These are phyloP conservation scores for Didymodactylos carnosus DNA, from an alignment of 2,888 invertebrate species.

Conservation along the genomic window DNA sequence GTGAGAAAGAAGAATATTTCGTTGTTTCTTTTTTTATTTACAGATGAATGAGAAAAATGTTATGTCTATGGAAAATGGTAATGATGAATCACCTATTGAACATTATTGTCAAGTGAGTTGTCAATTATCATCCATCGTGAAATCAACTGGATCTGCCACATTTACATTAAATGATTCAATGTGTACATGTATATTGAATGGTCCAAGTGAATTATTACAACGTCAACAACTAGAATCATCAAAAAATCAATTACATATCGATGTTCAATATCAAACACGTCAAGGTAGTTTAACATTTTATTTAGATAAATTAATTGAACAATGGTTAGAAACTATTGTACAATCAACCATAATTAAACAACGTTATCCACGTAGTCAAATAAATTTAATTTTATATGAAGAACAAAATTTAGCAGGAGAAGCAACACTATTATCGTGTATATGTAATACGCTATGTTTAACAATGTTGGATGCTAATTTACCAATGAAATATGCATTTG, in stretches of 20 bases:
- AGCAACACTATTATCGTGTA: conserved; percentile 41
- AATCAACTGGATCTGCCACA: background rate
- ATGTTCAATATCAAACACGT: background rate
- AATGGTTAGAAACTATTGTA: background rate
- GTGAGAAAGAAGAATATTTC: too few relatives aligned
- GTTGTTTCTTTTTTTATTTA: background rate
- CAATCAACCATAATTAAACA: conserved; percentile 43
- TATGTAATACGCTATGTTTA: conserved; percentile 60
- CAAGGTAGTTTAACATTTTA: background rate
- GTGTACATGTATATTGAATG: background rate
- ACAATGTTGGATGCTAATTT: conserved; percentile 62
- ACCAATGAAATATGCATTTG: conserved; percentile 60
- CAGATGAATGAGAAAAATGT: background rate
- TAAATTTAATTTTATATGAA: conserved; percentile 62
- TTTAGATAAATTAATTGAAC: background rate
- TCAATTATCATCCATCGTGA: background rate
- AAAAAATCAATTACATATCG: background rate
- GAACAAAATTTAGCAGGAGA: conserved; percentile 44
- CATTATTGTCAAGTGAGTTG: background rate
- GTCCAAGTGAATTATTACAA: background rate
- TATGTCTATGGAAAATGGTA: background rate
- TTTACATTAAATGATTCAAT: background rate
- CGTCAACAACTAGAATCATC: background rate
- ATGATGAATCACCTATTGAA: background rate
- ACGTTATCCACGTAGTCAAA: conserved; percentile 57